Evolutionary conservation across 1,140 invertebrate genomes (phyloP).

Genomic region (Panagrolaimus sp.): DNA sequence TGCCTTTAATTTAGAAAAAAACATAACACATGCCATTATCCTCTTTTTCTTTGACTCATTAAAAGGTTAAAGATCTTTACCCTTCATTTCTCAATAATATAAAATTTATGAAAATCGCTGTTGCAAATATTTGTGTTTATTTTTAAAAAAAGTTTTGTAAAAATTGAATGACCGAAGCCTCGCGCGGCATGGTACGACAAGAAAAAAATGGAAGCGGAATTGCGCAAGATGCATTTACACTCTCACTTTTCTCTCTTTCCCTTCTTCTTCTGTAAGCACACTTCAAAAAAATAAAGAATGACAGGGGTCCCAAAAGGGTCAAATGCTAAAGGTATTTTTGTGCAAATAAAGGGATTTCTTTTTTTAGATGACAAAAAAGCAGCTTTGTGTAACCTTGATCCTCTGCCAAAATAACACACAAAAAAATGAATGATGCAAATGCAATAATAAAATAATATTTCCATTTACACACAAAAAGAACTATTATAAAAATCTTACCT

Average conservation of each 20-base stretch:
- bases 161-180: background rate
- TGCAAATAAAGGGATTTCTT: background rate
- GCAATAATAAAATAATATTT: too few species aligned
- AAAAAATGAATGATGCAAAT: too few species aligned
- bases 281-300: conserved; percentile 4
- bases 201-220: background rate
- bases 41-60: too few species aligned
- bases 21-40: too few species aligned
- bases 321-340: background rate
- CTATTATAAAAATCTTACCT: conserved; percentile 32
- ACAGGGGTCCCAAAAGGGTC: background rate
- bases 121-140: too few species aligned
- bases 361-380: background rate
- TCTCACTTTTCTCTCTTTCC: background rate
- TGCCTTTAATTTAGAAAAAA: too few species aligned
- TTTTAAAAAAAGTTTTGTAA: too few species aligned
- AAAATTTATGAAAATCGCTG: too few species aligned
- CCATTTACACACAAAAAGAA: background rate
- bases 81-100: too few species aligned
- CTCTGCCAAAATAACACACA: background rate
- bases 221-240: background rate
- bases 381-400: background rate
- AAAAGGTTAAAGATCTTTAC: too few species aligned
- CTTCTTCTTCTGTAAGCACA: background rate
- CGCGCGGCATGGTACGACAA: conserved; percentile 12